Evolutionary conservation across 2,113 vertebrate genomes (phyloP), one percentile per base, ranked within the genome.

Genomic region (Pitta sordida): DNA sequence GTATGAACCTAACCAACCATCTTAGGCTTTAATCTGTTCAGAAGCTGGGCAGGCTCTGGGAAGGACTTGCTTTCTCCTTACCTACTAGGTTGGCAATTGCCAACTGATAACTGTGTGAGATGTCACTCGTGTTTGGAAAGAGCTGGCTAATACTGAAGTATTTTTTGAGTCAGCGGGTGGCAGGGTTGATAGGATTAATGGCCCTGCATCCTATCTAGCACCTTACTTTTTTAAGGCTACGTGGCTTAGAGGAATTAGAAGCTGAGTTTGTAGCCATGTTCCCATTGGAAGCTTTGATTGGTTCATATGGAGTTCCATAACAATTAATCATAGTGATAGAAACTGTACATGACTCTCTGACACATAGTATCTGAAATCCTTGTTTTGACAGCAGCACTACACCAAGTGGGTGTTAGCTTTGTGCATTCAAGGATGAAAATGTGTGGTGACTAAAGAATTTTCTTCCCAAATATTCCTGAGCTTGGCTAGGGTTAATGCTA

Each of bases 171-270:
- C 82, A 55, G 85, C 1, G 16, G 58, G 85, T 90, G 79, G 53
- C 55, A 83, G 63, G 44, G 64, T 44, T 88, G 82, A 73, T 83
- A 27, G 85, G 85, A 93, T 95, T 95, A 93, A 69, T 77, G 59
- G 37, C 69, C 15, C 51, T 73, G 59, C 71, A 76, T 80, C 43
- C 20, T 70, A 15, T 24, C 46, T 93, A 70, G 76, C 59, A 48
- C 67, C 26, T 81, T 43, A 67, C 43, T 10, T 60, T 37, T 90
- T 70, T 77, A 79, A 85, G 32, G 46, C 85, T 77, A 10, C 19
- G 2, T 59, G 83, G 63, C 83, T 86, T 77, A 88, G 63, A 74
- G 75, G 64, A 93, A 69, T 91, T 85, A 79, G 87, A 90, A 90
- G 32, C 7, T 2, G 58, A 64, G 34, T 77, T 74, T 3, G 1